Evolutionary conservation across 2,797 vertebrate species (phyloP).

Genomic region (Bovichtus diacanthus): DNA sequence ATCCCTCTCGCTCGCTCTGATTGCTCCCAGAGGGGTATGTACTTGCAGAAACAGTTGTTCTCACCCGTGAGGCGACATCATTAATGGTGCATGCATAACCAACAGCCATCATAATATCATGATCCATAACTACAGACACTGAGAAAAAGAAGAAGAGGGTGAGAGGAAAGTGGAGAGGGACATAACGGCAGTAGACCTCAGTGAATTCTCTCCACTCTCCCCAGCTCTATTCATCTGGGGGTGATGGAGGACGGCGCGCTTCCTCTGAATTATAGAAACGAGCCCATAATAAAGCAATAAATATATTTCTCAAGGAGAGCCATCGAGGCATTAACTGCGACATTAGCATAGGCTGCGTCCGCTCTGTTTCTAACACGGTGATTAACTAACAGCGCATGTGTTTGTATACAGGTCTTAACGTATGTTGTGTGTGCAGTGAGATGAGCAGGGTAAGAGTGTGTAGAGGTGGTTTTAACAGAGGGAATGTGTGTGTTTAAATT

Average conservation of each 20-base stretch:
- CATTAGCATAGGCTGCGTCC: constrained; percentile 65
- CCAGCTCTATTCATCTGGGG: constrained; percentile 68
- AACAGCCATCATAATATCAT: constrained; percentile 63
- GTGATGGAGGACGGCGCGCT: constrained; percentile 58
- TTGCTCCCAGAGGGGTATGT: constrained; percentile 51
- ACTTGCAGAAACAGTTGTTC: constrained; percentile 60
- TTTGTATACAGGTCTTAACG: constrained; percentile 19
- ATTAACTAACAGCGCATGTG: constrained; percentile 54
- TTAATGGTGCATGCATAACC: constrained; percentile 61
- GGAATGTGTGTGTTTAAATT: constrained; percentile 14
- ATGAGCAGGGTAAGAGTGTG: neutral
- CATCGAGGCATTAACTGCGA: constrained; percentile 63
- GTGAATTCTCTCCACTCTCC: constrained; percentile 64
- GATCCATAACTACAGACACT: constrained; percentile 61
- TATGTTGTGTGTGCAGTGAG: neutral
- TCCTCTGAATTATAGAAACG: constrained; percentile 81
- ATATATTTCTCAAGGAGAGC: constrained; percentile 77
- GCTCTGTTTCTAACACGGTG: constrained; percentile 48
- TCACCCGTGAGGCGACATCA: constrained; percentile 57
- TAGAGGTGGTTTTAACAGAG: neutral
- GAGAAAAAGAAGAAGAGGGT: constrained; percentile 19
- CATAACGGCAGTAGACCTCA: constrained; percentile 43
- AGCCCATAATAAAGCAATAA: constrained; percentile 76
- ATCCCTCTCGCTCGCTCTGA: constrained; percentile 28
- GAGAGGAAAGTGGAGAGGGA: constrained; percentile 19